Percentiles rank a stretch among this genome's conserved stretches.
phyloP scores from a whole-genome alignment of 2,113 vertebrate genomes.

The Megaceryle maxima region DNA sequence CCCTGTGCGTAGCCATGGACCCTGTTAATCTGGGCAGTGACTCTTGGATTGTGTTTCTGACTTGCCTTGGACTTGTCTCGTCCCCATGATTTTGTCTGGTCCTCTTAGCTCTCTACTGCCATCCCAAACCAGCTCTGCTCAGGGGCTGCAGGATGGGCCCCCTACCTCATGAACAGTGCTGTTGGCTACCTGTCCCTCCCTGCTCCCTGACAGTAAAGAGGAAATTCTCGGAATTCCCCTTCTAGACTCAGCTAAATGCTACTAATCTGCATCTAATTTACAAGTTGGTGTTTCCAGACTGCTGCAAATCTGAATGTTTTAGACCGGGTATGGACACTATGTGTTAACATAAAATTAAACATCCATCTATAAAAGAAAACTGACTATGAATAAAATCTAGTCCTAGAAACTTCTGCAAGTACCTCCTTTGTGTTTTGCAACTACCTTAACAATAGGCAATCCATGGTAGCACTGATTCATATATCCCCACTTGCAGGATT shows the following conservation, averaged over 20 bases:
- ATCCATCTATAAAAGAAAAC: not conserved
- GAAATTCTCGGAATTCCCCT: not conserved
- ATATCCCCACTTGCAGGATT: not conserved
- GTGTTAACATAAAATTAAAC: not conserved
- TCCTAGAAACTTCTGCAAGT: slow-evolving; percentile 27
- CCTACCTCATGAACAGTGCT: accelerated
- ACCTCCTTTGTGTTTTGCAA: not conserved
- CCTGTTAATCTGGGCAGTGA: not conserved
- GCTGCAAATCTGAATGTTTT: not conserved
- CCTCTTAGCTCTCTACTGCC: not conserved
- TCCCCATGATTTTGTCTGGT: not conserved
- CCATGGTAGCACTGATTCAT: slow-evolving; percentile 36
- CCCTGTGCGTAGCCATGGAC: not conserved
- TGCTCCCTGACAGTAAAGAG: not conserved
- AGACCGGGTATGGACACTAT: not conserved
- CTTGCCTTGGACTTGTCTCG: not conserved
- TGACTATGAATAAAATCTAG: not conserved
- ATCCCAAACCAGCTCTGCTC: not conserved
- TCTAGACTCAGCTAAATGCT: not conserved
- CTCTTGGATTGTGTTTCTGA: not conserved
- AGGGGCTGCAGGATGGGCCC: not conserved
- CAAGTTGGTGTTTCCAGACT: not conserved
- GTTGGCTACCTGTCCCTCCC: not conserved
- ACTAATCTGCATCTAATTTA: not conserved
- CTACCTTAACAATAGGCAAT: slow-evolving; percentile 35